Percentiles rank a stretch among this genome's conserved stretches.
Evolutionary conservation across 1,140 invertebrate genomes (phyloP).

Genomic region (Caenorhabditis brenneri): DNA sequence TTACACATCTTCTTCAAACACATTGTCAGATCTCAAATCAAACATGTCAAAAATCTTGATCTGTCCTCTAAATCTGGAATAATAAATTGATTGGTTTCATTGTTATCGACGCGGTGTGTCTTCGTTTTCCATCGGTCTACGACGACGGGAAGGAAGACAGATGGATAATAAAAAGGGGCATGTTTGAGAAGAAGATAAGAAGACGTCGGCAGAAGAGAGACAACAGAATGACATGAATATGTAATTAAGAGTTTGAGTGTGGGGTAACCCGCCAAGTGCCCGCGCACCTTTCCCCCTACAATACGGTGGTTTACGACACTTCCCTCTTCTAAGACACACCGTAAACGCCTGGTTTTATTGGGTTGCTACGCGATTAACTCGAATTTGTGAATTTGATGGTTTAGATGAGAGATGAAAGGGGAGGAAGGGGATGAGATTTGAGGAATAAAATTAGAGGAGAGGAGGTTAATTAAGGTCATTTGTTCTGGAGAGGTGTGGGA

Average conservation of each 20-base stretch:
- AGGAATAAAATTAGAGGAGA: not conserved
- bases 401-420: not conserved
- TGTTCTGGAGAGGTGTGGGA: too few species aligned
- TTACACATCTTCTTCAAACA: not conserved
- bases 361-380: not conserved
- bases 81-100: conserved; percentile 29
- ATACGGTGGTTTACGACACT: conserved; percentile 34
- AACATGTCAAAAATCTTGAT: conserved; percentile 27
- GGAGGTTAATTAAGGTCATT: not conserved
- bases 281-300: not conserved
- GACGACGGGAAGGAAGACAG: not conserved
- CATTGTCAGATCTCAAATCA: not conserved
- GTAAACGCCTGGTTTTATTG: conserved; percentile 11
- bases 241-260: conserved; percentile 35
- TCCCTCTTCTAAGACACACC: too few species aligned
- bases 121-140: not conserved
- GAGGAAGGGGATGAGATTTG: not conserved
- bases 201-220: conserved; percentile 3
- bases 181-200: not conserved
- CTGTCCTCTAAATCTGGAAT: conserved; percentile 31
- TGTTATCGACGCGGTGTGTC: not conserved
- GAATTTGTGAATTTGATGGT: not conserved
- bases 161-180: not conserved
- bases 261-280: not conserved
- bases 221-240: conserved; percentile 38